A percentile compares a stretch with the other conserved stretches of the same genome.
Conservation (phyloP, 2,888 invertebrate genomes). For the Aromia moschata region DNA sequence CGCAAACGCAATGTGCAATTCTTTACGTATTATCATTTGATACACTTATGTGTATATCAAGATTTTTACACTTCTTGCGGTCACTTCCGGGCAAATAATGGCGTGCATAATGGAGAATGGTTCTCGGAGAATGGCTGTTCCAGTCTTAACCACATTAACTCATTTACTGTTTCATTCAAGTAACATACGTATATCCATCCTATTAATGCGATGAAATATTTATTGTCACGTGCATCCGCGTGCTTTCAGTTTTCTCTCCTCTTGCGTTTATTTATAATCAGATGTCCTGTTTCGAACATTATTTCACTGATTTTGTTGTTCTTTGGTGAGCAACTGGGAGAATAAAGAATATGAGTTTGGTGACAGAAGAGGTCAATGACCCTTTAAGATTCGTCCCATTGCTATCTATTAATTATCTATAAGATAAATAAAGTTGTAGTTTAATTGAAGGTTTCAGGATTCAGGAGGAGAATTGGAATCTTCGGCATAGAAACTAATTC, state of each 20-base stretch:
- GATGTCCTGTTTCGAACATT: neutral
- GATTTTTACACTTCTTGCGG: constrained; percentile 15
- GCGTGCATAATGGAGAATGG: constrained; percentile 4
- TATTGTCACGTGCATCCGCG: neutral
- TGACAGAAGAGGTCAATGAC: neutral
- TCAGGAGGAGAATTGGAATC: too few relatives aligned
- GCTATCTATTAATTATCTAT: too few relatives aligned
- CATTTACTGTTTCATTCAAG: neutral
- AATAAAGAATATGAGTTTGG: neutral
- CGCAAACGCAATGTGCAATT: constrained; percentile 12
- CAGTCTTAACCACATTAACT: constrained; percentile 11
- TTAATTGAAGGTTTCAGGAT: too few relatives aligned
- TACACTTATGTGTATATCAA: constrained; percentile 10
- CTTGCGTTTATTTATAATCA: neutral
- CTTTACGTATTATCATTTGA: constrained; percentile 5
- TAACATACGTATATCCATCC: neutral
- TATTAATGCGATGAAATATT: neutral
- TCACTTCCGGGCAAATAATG: constrained; percentile 18
- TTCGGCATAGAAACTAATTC: too few relatives aligned
- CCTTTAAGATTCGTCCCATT: too few relatives aligned
- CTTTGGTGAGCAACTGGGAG: neutral
- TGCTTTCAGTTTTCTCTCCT: neutral
- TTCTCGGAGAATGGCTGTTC: constrained; percentile 11
- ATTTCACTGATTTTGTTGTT: neutral
- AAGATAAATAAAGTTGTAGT: too few relatives aligned